Conservation (phyloP, 2,888 invertebrate species). For the Torymus auratus region DNA sequence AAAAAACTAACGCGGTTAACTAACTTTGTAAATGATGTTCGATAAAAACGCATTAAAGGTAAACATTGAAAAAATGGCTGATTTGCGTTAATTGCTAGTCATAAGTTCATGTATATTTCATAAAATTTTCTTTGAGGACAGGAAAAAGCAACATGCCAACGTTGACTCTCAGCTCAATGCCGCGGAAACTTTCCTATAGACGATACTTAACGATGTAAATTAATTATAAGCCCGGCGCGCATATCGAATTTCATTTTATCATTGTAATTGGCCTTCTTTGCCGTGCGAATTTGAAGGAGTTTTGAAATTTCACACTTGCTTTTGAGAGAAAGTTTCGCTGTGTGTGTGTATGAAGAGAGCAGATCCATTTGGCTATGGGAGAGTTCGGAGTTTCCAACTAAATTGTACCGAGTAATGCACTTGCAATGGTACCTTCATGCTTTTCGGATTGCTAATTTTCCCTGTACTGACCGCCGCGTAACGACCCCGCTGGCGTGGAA, state of each 20-base stretch:
- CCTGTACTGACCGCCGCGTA: conserved; percentile 8
- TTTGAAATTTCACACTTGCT: conserved; percentile 38
- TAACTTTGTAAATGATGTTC: too few relatives aligned
- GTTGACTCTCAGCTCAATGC: too few relatives aligned
- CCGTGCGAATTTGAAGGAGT: conserved; percentile 13
- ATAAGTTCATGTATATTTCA: too few relatives aligned
- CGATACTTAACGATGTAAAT: neutral
- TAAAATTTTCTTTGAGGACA: too few relatives aligned
- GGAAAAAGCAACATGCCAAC: too few relatives aligned
- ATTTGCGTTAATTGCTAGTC: too few relatives aligned
- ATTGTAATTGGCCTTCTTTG: conserved; percentile 14
- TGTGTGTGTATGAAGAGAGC: neutral
- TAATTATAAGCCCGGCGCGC: too few relatives aligned
- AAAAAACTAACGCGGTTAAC: too few relatives aligned
- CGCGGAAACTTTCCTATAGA: neutral
- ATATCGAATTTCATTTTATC: neutral
- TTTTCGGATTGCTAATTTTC: conserved; percentile 48
- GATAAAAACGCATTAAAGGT: too few relatives aligned
- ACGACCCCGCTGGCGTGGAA: neutral
- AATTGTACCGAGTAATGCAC: conserved; percentile 39
- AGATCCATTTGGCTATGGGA: conserved; percentile 23
- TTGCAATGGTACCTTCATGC: conserved; percentile 21
- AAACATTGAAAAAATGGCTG: too few relatives aligned
- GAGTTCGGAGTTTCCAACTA: conserved; percentile 39
- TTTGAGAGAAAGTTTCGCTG: conserved; percentile 42